Base-by-base conservation (phyloP, 2,888 invertebrate species). In the Agriopis leucophaearia region DNA sequence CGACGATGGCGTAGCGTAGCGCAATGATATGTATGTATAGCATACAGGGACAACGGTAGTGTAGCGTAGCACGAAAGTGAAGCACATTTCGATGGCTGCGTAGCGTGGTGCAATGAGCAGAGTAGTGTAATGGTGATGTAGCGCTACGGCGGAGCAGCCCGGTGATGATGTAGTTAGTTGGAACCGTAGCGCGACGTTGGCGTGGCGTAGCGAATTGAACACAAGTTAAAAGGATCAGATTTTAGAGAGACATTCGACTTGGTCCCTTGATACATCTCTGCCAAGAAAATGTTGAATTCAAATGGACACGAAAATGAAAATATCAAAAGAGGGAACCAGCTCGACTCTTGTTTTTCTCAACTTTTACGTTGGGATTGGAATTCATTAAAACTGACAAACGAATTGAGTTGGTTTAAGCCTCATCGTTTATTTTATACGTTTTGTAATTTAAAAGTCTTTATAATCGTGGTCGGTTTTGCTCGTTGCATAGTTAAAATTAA, bases 261-360 rank as follows among this genome's bases (percentile, higher is more conserved):
- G 9, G 9, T 16, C 27, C 27, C 35, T 47, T 10, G 35, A 54
- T 50, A n/a, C 54, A 16, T 7, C 35, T 36, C 50, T 66, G 45
- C 18, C 35, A 47, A 58, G 38, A 27, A 38, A 55, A 64, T 38
- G 59, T 64, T 56, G 59, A 63, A 64, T 64, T 44, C 51, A 64
- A 64, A 64, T 57, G 57, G 64, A 52, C 64, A 64, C n/a, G 56
- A 61, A 62, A 64, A 69, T 69, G 50, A 60, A 64, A 64, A 64
- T 61, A 69, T 64, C 56, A 64, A 42, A 27, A 56, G 64, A 35
- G 50, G 40, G n/a, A 59, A 51, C 38, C 18, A 12, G 27, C 42
- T 36, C 27, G 16, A 52, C 48, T 58, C 50, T 60, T 64, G 68
- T 64, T 56, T 66, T 69, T 69, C 54, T 47, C 16, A 59, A 67